Percentiles rank a stretch among this genome's conserved stretches.
These are phyloP conservation scores for Papilio machaon DNA, from an alignment of 1,140 invertebrate species.

Conservation along the genomic window DNA sequence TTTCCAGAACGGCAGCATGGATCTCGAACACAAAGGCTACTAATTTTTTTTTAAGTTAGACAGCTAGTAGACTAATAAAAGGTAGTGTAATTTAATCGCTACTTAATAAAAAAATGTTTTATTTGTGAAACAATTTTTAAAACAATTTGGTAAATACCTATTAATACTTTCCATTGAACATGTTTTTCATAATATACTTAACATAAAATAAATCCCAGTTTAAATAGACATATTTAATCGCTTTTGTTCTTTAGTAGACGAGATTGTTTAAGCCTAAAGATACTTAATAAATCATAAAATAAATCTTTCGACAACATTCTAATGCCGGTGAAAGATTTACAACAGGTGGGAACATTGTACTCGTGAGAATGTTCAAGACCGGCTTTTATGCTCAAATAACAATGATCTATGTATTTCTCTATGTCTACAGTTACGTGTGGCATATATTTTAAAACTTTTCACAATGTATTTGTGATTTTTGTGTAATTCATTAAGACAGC, in stretches of 20 bases:
- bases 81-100: too few relatives aligned
- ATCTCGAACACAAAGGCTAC: too few relatives aligned
- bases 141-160: not conserved
- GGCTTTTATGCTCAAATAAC: not conserved
- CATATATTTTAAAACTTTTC: too few relatives aligned
- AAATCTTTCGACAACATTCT: constrained; percentile 17
- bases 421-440: not conserved
- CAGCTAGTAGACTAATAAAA: too few relatives aligned
- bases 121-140: too few relatives aligned
- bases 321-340: constrained; percentile 15
- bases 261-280: not conserved
- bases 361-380: constrained; percentile 1
- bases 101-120: too few relatives aligned
- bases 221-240: not conserved
- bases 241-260: not conserved
- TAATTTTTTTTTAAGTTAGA: too few relatives aligned
- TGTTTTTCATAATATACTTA: not conserved
- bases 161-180: not conserved
- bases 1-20: too few relatives aligned
- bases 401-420: not conserved
- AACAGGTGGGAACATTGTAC: constrained; percentile 23
- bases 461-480: not conserved
- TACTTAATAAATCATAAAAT: constrained; percentile 29
- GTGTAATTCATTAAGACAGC: not conserved
- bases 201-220: not conserved